Base-by-base conservation (phyloP, 2,113 vertebrate genomes). In the Calidris pygmaea region DNA sequence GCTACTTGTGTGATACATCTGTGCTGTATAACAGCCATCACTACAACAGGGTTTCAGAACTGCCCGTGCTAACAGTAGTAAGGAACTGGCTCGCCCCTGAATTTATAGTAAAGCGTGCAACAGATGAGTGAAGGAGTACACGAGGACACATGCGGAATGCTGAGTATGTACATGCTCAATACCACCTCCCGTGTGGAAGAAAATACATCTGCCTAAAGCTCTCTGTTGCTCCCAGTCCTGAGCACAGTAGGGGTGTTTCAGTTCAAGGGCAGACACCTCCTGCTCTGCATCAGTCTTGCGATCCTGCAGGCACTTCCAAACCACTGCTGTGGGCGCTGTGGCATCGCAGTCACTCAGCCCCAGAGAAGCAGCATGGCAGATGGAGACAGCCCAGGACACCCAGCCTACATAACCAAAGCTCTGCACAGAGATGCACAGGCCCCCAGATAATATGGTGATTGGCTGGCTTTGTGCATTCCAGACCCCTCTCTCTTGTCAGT, bases 51-150 rank as follows among this genome's bases (percentile, higher is more conserved):
- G 19, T n/a, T 82, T 68, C 71, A 83, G 67, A 90, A 5, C 6
- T 52, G 53, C 53, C 18, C 0, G 0, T 11, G 58, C 1, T 30
- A 72, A 27, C 67, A 34, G 35, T 1, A 41, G 62, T 0, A 18
- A 82, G 47, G 53, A 72, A 26, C 43, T 26, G 66, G 32, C 59
- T 86, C 1, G 4, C n/a, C 39, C 53, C 43, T 3, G 52, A 17
- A 37, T 47, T 27, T 11, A 8, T 0, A 7, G 73, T 7, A n/a
- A 65, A 76, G 26, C 0, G 4, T 6, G 26, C 34, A 19, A 62
- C 63, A 70, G 75, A 34, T n/a, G 62, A 76, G 75, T 1, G 74
- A 59, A 83, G 55, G 43, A 75, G 75, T 32, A 55, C 32, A 9
- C 0, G 7, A 74, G 65, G 73, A 39, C 7, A 24, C 4, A 34